Base-by-base conservation (phyloP, 2,113 vertebrate genomes). In the Solea solea region DNA sequence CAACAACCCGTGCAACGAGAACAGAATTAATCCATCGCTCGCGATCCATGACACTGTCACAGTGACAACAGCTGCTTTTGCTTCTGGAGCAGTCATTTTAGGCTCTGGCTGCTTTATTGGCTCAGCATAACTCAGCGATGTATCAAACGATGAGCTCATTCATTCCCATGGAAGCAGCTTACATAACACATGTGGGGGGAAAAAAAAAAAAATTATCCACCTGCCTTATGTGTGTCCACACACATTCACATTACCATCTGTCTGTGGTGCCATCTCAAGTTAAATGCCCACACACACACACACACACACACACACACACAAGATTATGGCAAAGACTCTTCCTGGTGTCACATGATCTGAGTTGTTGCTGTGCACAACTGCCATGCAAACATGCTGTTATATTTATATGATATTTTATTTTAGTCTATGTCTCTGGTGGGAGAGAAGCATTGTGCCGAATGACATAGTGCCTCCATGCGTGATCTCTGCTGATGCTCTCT, bases 61-160 rank as follows among this genome's bases (percentile, higher is more conserved):
- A 11, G 27, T n/a, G 10, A 67, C 50, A 58, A 62, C 7, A 5
- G 16, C 51, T 64, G 64, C 28, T 14, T 62, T 69, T 69, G 40
- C 44, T 51, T 46, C 34, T 39, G 42, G 14, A 28, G 52, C 7
- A 50, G 50, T 67, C 3, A 62, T 61, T 61, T 48, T 25, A 27
- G 39, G 39, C 45, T 12, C 4, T 14, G 40, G 14, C 11, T 53
- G 10, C 39, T 40, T 6, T 16, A 40, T 13, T 28, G 1, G 10
- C 21, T 49, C 16, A 53, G 28, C 21, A 44, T n/a, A 54, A 63
- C 9, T 58, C 34, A 58, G 27, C 2, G 27, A 58, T 13, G 54
- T 21, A 21, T 65, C 8, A 48, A 46, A 64, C 54, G 9, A 64
- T 9, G 11, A 64, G 41, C 40, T 46, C 6, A 12, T 57, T 68